A percentile compares a stretch with the other conserved stretches of the same genome.
Conservation (phyloP, 2,888 invertebrate genomes). For the Stenurella melanura region DNA sequence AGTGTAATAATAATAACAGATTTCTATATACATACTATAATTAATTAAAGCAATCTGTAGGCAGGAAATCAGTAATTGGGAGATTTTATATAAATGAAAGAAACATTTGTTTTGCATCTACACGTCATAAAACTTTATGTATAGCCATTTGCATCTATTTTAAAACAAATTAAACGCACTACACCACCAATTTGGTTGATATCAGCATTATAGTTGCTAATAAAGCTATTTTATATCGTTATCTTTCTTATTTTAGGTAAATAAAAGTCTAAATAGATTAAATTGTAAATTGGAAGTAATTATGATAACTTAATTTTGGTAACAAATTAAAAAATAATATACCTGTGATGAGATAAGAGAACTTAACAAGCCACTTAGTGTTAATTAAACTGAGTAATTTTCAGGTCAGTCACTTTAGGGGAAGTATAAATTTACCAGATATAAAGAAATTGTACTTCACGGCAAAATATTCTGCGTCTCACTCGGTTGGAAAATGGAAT, state of each 20-base stretch:
- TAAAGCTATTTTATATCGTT: background rate
- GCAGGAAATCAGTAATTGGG: background rate
- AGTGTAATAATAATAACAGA: too few relatives aligned
- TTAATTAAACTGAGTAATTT: conserved; percentile 5
- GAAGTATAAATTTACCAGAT: conserved; percentile 8
- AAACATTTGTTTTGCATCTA: background rate
- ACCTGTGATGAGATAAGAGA: conserved; percentile 1
- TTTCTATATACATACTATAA: background rate
- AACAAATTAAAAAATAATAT: conserved; percentile 15
- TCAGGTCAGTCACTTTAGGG: conserved; percentile 10
- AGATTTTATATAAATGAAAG: background rate
- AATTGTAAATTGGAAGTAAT: conserved; percentile 1
- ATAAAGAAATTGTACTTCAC: background rate
- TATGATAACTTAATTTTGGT: conserved; percentile 17
- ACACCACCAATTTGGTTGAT: background rate
- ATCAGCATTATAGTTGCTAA: background rate
- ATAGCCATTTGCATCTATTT: background rate
- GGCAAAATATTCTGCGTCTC: too few relatives aligned
- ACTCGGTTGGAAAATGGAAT: too few relatives aligned
- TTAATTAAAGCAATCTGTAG: background rate
- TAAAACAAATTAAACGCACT: background rate
- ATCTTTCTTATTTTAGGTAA: background rate
- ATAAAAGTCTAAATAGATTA: background rate
- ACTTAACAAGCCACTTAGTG: background rate
- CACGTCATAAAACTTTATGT: background rate